A percentile compares a stretch with the other conserved stretches of the same genome.
Evolutionary conservation across 2,797 vertebrate genomes (phyloP).

Genomic region (Pangasius krempfi): DNA sequence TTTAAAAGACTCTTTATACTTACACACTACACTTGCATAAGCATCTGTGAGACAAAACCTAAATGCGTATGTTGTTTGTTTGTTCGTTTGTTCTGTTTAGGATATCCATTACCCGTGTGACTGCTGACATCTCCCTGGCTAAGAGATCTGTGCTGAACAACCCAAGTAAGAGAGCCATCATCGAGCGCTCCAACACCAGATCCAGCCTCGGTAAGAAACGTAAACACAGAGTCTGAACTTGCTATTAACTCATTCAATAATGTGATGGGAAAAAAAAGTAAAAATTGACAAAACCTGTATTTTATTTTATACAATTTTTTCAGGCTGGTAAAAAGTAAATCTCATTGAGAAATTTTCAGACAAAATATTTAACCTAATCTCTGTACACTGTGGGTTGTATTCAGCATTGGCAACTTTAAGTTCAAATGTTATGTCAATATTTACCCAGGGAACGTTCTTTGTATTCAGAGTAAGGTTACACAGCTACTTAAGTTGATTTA

Average conservation of each 20-base stretch:
- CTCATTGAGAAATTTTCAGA: background rate
- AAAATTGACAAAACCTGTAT: background rate
- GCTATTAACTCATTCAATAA: background rate
- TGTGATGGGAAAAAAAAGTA: background rate
- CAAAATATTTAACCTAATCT: background rate
- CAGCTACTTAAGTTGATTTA: background rate
- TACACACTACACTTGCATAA: background rate
- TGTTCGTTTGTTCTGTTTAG: slow-evolving; percentile 64
- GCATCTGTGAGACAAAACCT: background rate
- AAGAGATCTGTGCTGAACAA: slow-evolving; percentile 98
- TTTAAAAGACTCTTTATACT: background rate
- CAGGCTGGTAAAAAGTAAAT: background rate
- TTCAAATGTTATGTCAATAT: background rate
- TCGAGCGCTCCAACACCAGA: slow-evolving; percentile 94
- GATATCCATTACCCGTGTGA: slow-evolving; percentile 98
- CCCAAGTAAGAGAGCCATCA: slow-evolving; percentile 97
- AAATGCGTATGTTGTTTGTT: background rate
- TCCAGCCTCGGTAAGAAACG: slow-evolving; percentile 90
- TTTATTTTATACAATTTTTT: background rate
- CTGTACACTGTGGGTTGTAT: background rate
- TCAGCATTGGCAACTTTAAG: too few species aligned
- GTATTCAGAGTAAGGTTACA: background rate
- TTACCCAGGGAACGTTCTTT: background rate
- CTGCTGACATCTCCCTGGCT: slow-evolving; percentile 96
- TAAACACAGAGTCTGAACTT: background rate